phyloP scores from a whole-genome alignment of 2,888 invertebrate genomes.

The Abrostola tripartita region DNA sequence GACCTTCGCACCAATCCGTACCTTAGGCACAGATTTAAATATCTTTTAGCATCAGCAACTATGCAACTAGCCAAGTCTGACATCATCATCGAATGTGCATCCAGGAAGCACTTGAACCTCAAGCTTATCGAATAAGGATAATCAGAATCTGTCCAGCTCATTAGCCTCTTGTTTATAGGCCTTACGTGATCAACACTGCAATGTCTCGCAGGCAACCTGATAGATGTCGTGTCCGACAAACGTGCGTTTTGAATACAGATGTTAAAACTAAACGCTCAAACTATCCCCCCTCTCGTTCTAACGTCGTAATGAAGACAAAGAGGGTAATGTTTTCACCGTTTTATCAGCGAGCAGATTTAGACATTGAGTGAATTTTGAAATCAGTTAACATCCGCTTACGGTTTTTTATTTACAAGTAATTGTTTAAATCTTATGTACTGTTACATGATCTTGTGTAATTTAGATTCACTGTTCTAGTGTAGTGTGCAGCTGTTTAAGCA shows the following conservation, averaged over 20 bases:
- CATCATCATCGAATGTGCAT: conserved; percentile 43
- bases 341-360: conserved; percentile 44
- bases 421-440: conserved; percentile 25
- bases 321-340: conserved; percentile 44
- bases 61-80: conserved; percentile 21
- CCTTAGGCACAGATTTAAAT: too few relatives aligned
- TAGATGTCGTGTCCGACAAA: conserved; percentile 69
- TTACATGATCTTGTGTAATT: conserved; percentile 29
- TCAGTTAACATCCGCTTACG: conserved; percentile 48
- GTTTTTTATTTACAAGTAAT: conserved; percentile 36
- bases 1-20: too few relatives aligned
- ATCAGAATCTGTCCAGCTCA: conserved; percentile 57
- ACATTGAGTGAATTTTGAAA: conserved; percentile 54
- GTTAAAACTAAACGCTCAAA: conserved; percentile 28
- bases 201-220: conserved; percentile 70
- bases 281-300: conserved; percentile 34
- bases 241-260: conserved; percentile 68
- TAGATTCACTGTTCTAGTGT: background rate
- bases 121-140: conserved; percentile 53
- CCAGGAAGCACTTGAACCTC: conserved; percentile 30
- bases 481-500: too few relatives aligned
- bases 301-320: conserved; percentile 34
- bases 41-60: background rate
- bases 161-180: conserved; percentile 73
- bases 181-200: conserved; percentile 73